A percentile compares a stretch with the other conserved stretches of the same genome.
Conservation (phyloP, 2,113 vertebrate genomes). For the Sinocyclocheilus anophthalmus region DNA sequence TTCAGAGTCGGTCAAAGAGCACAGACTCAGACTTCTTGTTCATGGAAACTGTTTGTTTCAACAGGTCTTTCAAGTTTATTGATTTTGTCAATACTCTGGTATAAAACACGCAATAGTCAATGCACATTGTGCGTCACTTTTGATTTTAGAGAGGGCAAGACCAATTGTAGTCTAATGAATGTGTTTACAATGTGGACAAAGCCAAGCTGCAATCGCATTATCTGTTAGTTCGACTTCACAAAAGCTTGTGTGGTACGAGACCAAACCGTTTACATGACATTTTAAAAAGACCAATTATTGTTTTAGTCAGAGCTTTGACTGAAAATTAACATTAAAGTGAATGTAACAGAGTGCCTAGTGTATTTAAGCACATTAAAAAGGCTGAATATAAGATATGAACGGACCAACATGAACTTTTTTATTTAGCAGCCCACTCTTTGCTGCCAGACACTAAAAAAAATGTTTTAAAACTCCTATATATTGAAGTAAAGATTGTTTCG, state of each 20-base stretch:
- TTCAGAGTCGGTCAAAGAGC: conserved; percentile 31
- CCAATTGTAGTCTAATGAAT: neutral
- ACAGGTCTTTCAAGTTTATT: neutral
- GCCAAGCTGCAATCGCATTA: neutral
- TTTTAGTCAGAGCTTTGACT: neutral
- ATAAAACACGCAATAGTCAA: neutral
- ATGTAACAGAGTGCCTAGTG: neutral
- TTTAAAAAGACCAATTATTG: neutral
- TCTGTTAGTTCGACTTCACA: neutral
- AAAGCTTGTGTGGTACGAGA: neutral
- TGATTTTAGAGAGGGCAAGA: neutral
- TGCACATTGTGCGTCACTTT: neutral
- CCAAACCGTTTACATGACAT: neutral
- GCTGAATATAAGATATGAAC: neutral
- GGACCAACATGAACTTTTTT: neutral
- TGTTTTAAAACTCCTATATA: neutral
- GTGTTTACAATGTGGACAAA: neutral
- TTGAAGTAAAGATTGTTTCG: neutral
- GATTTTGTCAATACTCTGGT: neutral
- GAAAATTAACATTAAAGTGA: neutral
- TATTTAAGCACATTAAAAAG: neutral
- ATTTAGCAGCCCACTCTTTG: neutral
- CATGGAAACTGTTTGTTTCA: neutral
- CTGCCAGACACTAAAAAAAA: neutral
- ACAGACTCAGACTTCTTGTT: neutral